Evolutionary conservation across 2,888 invertebrate genomes (phyloP).

Genomic region (Nomada flava): DNA sequence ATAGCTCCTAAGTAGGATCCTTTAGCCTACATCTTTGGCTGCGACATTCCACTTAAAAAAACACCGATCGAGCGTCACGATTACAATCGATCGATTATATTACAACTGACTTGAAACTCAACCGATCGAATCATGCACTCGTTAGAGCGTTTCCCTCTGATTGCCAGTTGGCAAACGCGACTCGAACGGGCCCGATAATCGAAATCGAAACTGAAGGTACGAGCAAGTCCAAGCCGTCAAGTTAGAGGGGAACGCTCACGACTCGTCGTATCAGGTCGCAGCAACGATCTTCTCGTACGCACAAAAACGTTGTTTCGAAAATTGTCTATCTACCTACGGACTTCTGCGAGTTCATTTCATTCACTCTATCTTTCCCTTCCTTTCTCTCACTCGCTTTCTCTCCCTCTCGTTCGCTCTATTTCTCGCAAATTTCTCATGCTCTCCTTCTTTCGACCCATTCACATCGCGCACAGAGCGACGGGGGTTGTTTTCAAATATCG

Average conservation of each 20-base stretch:
- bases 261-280: constrained; percentile 42
- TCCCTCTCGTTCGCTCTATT: constrained; percentile 1
- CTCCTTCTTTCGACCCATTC: constrained; percentile 39
- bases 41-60: constrained; percentile 33
- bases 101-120: constrained; percentile 56
- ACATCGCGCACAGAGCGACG: constrained; percentile 56
- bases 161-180: constrained; percentile 9
- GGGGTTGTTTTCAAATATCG: constrained; percentile 37
- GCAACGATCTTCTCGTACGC: constrained; percentile 46
- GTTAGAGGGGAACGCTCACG: constrained; percentile 30
- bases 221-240: constrained; percentile 4
- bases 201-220: neutral
- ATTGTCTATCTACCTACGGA: constrained; percentile 81
- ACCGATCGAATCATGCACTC: constrained; percentile 37
- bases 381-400: constrained; percentile 19
- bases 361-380: constrained; percentile 5
- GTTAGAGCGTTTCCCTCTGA: constrained; percentile 30
- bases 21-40: constrained; percentile 44
- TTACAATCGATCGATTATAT: constrained; percentile 49
- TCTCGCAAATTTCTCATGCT: constrained; percentile 2
- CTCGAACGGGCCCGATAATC: neutral
- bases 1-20: constrained; percentile 50
- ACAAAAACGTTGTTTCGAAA: constrained; percentile 66
- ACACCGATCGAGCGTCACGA: constrained; percentile 18
- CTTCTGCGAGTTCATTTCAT: constrained; percentile 48